Percentiles rank a stretch among this genome's conserved stretches.
Evolutionary conservation across 2,797 vertebrate genomes (phyloP).

Genomic region (Astyanax mexicanus): DNA sequence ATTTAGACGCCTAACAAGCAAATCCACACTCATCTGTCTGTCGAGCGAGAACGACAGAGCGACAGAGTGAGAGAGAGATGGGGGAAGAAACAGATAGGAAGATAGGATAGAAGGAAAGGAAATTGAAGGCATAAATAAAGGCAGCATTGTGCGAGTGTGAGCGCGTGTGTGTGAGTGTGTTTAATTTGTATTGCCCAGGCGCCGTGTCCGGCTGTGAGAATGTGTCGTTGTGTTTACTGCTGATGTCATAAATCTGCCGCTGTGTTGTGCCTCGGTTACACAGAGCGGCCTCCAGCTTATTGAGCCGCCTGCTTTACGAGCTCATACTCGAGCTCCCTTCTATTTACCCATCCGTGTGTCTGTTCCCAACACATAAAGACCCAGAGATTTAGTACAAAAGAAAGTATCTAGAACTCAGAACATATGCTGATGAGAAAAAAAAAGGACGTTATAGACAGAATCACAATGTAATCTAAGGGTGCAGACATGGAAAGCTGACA

Average conservation of each 20-base stretch:
- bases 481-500: no score
- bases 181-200: background rate
- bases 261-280: conserved; percentile 1
- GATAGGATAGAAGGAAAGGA: background rate
- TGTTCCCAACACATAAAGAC: no score
- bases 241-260: conserved; percentile 9
- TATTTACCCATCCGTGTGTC: background rate
- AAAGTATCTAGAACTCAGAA: no score
- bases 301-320: background rate
- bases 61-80: background rate
- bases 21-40: background rate
- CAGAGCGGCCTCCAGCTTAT: background rate
- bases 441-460: no score
- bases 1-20: background rate
- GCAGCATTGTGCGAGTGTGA: background rate
- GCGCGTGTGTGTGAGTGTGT: no score
- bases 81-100: background rate
- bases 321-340: background rate
- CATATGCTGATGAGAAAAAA: no score
- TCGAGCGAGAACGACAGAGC: background rate
- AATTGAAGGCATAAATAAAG: conserved; percentile 39
- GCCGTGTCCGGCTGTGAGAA: no score
- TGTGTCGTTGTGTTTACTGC: conserved; percentile 2
- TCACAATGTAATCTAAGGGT: no score
- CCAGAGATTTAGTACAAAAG: no score